A percentile compares a stretch with the other conserved stretches of the same genome.
phyloP scores from a whole-genome alignment of 2,888 invertebrate genomes.

The Apamea epomidion region DNA sequence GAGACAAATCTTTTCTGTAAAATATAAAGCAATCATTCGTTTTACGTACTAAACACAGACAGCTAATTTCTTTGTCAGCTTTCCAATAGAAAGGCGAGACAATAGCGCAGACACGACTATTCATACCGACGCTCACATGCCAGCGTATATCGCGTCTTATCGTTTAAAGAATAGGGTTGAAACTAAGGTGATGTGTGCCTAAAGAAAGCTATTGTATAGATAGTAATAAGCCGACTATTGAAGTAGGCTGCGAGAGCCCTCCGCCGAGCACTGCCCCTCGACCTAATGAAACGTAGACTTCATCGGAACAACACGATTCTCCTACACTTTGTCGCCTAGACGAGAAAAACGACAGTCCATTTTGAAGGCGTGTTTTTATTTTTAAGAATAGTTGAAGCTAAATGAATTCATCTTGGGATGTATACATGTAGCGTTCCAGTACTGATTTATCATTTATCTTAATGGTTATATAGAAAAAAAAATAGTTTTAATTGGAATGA shows the following conservation, averaged over 20 bases:
- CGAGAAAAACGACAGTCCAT: constrained; percentile 56
- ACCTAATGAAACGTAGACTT: constrained; percentile 81
- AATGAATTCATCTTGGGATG: background rate
- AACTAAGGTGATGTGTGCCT: constrained; percentile 62
- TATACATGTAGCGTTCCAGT: background rate
- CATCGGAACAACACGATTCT: constrained; percentile 67
- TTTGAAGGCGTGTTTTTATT: constrained; percentile 33
- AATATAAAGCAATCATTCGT: constrained; percentile 45
- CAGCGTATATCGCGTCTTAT: constrained; percentile 56
- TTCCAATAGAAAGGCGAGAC: constrained; percentile 77
- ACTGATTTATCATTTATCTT: background rate
- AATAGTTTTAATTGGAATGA: background rate
- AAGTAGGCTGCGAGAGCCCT: constrained; percentile 81
- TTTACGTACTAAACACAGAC: constrained; percentile 56
- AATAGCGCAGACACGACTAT: constrained; percentile 77
- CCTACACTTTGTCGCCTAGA: constrained; percentile 58
- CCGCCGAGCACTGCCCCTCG: constrained; percentile 81
- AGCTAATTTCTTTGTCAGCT: constrained; percentile 74
- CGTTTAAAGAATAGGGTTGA: constrained; percentile 59
- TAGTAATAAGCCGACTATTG: constrained; percentile 76
- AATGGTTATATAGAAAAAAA: background rate
- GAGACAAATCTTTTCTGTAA: background rate
- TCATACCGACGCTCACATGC: constrained; percentile 59
- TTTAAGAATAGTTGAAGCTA: background rate
- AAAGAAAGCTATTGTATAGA: constrained; percentile 68